These are phyloP conservation scores for Drosophila lowei DNA, from an alignment of 1,140 invertebrate genomes.

Conservation along the genomic window DNA sequence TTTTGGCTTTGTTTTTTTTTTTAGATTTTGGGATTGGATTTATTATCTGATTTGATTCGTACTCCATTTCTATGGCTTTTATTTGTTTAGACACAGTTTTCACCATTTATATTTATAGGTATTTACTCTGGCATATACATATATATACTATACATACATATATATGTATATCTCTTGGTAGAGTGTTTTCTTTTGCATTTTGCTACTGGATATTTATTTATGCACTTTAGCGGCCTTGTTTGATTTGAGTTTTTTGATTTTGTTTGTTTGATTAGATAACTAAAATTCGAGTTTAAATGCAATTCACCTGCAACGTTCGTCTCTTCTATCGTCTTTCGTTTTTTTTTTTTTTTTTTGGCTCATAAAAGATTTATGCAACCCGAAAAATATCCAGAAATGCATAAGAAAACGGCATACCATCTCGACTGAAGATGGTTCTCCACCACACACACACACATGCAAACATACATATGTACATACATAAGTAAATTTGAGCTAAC, in stretches of 20 bases:
- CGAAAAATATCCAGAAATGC: conserved; percentile 13
- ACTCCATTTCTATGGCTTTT: conserved; percentile 13
- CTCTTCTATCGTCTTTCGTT: not conserved
- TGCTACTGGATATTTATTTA: conserved; percentile 54
- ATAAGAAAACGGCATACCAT: conserved; percentile 13
- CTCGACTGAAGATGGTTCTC: conserved; percentile 12
- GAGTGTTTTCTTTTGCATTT: conserved; percentile 42
- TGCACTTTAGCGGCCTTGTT: conserved; percentile 68
- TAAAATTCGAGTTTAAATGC: conserved; percentile 66
- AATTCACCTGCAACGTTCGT: conserved; percentile 66
- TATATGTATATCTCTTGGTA: conserved; percentile 25
- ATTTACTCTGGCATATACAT: conserved; percentile 42
- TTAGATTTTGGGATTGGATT: too few relatives aligned
- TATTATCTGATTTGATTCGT: conserved; percentile 48
- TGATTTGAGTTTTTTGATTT: conserved; percentile 71
- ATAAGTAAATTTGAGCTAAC: conserved; percentile 48
- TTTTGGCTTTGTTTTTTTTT: conserved; percentile 19
- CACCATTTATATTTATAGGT: conserved; percentile 49
- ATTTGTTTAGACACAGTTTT: conserved; percentile 45
- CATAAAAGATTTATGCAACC: conserved; percentile 42
- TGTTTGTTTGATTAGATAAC: conserved; percentile 52
- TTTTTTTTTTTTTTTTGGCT: conserved; percentile 1
- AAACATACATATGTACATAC: conserved; percentile 5
- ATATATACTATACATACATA: not conserved
- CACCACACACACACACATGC: conserved; percentile 16